Evolutionary conservation across 2,797 vertebrate species (phyloP).

Genomic region (Rhynchotus rufescens): DNA sequence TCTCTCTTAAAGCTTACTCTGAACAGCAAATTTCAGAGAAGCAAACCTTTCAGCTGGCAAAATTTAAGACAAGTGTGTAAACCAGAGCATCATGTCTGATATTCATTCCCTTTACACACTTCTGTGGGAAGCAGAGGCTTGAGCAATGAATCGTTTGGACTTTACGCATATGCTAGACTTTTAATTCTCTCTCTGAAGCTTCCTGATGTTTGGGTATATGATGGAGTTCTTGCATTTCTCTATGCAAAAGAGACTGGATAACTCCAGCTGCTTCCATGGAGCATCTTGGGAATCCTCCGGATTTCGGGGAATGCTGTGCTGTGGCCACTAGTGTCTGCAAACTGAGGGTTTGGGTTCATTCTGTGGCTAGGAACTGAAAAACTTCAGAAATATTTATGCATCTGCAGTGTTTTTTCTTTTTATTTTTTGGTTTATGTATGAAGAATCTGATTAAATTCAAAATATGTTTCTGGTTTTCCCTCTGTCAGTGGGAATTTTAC

Average conservation of each 20-base stretch:
- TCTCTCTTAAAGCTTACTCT: background rate
- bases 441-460: background rate
- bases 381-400: background rate
- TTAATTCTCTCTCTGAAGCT: background rate
- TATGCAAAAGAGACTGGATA: background rate
- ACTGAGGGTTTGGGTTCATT: background rate
- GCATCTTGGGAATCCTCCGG: background rate
- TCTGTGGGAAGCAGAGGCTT: rapidly evolving
- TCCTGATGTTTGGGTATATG: background rate
- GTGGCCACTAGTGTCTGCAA: background rate
- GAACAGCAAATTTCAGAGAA: background rate
- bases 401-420: background rate
- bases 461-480: background rate
- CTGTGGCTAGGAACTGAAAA: background rate
- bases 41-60: background rate
- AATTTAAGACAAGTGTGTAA: background rate
- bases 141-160: background rate
- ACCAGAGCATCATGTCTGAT: background rate
- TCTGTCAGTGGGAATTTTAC: background rate
- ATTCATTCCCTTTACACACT: background rate
- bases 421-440: background rate
- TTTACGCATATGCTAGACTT: rapidly evolving
- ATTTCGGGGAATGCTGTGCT: background rate
- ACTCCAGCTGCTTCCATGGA: background rate
- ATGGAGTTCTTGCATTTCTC: background rate